Conservation (phyloP, 2,113 vertebrate species). For the Pagrus major region DNA sequence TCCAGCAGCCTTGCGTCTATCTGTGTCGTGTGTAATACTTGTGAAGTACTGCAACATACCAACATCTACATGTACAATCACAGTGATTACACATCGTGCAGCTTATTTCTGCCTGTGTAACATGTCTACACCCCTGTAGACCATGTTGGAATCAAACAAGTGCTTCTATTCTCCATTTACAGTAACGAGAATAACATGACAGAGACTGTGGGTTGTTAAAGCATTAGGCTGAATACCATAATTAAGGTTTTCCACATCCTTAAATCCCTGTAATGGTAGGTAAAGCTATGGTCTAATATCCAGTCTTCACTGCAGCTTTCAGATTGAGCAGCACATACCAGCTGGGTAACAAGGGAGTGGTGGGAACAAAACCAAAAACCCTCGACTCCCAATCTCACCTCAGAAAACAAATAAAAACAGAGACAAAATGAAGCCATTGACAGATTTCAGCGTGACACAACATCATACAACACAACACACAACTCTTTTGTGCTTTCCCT, state of each 20-base stretch:
- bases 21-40: constrained; percentile 1
- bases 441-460: constrained; percentile 15
- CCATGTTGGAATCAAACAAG: constrained; percentile 47
- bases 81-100: constrained; percentile 24
- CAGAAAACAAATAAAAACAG: constrained; percentile 30
- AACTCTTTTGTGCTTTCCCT: background rate
- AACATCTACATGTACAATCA: constrained; percentile 21
- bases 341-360: constrained; percentile 54
- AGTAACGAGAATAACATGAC: constrained; percentile 56
- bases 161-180: constrained; percentile 56
- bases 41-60: constrained; percentile 27
- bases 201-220: constrained; percentile 59
- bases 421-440: constrained; percentile 3
- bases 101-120: constrained; percentile 19
- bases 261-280: constrained; percentile 72
- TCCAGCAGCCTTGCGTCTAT: constrained; percentile 1
- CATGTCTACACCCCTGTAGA: constrained; percentile 18
- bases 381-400: constrained; percentile 26
- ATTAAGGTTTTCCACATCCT: constrained; percentile 71
- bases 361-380: constrained; percentile 52
- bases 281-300: constrained; percentile 60
- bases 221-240: constrained; percentile 69
- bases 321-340: constrained; percentile 45
- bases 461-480: constrained; percentile 24
- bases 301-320: constrained; percentile 49